Evolutionary conservation across 2,888 invertebrate genomes (phyloP).

Genomic region (Hipparchia semele): DNA sequence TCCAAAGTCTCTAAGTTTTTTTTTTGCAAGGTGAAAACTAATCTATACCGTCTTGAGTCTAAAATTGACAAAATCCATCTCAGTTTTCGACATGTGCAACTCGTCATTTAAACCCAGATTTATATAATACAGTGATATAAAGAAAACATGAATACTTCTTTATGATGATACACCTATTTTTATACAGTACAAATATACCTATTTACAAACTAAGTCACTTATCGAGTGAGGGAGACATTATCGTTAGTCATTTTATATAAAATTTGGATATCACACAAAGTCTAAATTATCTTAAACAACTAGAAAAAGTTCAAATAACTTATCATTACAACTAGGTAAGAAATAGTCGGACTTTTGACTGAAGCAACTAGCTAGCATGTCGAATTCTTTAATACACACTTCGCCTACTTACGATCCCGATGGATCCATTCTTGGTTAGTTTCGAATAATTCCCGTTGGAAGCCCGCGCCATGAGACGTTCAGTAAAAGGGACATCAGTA

Average conservation of each 20-base stretch:
- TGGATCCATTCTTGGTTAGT: neutral
- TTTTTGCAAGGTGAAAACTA: no score
- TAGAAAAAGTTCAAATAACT: neutral
- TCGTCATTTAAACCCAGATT: no score
- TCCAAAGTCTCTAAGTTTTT: neutral
- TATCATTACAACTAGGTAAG: conserved; percentile 1
- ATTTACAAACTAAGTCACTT: neutral
- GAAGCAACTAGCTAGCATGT: neutral
- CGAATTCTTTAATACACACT: neutral
- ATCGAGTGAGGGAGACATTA: neutral
- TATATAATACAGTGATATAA: no score
- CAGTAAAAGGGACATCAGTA: neutral
- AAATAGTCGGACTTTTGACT: neutral
- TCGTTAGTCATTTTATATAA: neutral
- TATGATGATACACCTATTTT: neutral
- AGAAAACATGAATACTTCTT: no score
- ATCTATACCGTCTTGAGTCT: no score
- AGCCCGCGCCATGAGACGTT: neutral
- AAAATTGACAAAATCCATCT: no score
- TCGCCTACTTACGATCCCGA: neutral
- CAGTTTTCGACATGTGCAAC: no score
- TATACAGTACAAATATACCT: neutral
- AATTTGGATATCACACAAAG: conserved; percentile 1
- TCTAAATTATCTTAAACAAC: neutral
- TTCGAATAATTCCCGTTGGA: neutral